Evolutionary conservation across 92 coral and sea anemone species (phyloP), one percentile per base, ranked within the genome.

Genomic region (Parazoanthus atlanticus): DNA sequence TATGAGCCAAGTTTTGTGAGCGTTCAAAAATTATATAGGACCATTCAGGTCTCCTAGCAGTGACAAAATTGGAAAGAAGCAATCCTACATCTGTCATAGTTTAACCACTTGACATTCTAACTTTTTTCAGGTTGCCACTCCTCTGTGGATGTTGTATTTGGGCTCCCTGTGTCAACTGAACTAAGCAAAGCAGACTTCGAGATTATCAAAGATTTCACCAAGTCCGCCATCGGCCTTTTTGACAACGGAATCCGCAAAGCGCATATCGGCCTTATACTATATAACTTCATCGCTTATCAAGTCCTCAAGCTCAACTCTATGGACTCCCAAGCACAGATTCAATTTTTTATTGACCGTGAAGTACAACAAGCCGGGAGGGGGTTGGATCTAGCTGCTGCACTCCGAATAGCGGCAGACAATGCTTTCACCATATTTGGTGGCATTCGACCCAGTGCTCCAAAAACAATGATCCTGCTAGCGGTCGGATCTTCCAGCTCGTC

Each of bases 391-490:
- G 90, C 81, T 3, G 81, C 90, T 26, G 92, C 95, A 7, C 89
- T 96, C 69, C 80, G 56, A 10, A 88, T 80, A 46, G 98, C 98
- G n/a, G 81, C 90, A 19, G 79, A 85, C 86, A 77, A 78, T 47
- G 76, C 94, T 4, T 96, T 96, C 71, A 94, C 95, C 76, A 92
- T 96, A 41, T 93, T 77, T 89, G 98, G 98, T 9, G 98, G 98
- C 19, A 95, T 92, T 28, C 86, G 98, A 52, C 94, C 93, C 89
- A 79, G 91, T 10, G 85, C 91, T 23, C 98, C 95, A 5, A 96
- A 96, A 82, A 91, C 86, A 72, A 77, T 96, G 36, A 88, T 96
- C n/a, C 66, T 96, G 40, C 91, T 93, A 33, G 91, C 93, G 78
- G 94, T 84, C 2, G 81, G 92, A 16, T 87, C 93, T 5, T n/a